phyloP scores from a whole-genome alignment of 2,888 invertebrate genomes.

The Schizotus pectinicornis region DNA sequence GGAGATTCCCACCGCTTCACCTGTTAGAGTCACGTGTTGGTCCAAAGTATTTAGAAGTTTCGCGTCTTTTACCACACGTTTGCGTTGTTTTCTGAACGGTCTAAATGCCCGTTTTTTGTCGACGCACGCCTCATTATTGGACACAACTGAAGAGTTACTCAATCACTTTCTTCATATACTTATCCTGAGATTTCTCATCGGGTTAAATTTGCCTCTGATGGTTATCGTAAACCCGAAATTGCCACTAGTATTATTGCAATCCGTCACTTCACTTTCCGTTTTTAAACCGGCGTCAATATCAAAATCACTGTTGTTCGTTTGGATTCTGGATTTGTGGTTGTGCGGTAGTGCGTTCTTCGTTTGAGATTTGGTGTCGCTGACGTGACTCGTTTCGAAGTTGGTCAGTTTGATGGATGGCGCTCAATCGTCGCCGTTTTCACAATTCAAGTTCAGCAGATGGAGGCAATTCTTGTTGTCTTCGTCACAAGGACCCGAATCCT shows the following conservation, averaged over 20 bases:
- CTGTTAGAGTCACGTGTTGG: constrained; percentile 64
- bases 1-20: constrained; percentile 59
- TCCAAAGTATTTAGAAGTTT: constrained; percentile 61
- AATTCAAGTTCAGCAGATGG: constrained; percentile 32
- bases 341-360: constrained; percentile 22
- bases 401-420: too few species aligned
- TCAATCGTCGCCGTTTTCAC: constrained; percentile 29
- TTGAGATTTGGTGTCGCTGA: constrained; percentile 45
- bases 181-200: too few species aligned
- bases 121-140: constrained; percentile 51
- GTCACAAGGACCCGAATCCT: constrained; percentile 49
- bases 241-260: constrained; percentile 20
- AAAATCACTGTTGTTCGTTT: constrained; percentile 1
- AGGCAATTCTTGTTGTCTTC: constrained; percentile 47
- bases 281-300: constrained; percentile 34
- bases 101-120: constrained; percentile 50
- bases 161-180: constrained; percentile 56
- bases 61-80: constrained; percentile 58
- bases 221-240: too few species aligned
- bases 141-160: constrained; percentile 55
- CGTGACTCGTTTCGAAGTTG: too few species aligned
- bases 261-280: constrained; percentile 41
- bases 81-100: constrained; percentile 49
- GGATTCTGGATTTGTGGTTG: not conserved
- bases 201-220: too few species aligned